Evolutionary conservation across 2,888 invertebrate genomes (phyloP), one percentile per base, ranked within the genome.

Genomic region (Phyto melanocephala): DNA sequence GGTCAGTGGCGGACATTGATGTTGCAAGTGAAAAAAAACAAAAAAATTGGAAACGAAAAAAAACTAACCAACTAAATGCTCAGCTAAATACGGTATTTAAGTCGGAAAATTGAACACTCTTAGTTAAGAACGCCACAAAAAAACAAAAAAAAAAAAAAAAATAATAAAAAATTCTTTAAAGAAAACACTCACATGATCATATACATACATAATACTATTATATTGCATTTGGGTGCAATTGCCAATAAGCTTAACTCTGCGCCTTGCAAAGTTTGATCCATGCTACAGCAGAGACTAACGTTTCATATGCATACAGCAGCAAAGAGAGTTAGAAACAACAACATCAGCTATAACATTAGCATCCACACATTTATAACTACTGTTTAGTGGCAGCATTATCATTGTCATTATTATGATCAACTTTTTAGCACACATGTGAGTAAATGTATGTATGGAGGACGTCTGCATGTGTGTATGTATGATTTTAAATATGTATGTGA

Each of bases 61-160:
- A 63, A 50, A 62, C 22, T 47, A 80, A 60, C 50, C 79, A 76
- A 71, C 83, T 83, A 83, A 83, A 83, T 83, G 83, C 83, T 83
- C 83, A 80, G 80, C 83, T 83, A 83, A 83, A 83, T 83, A 80
- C 77, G 80, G 83, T 83, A 80, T 83, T 83, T 83, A 83, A 83
- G 76, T 83, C 70, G 83, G 83, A 82, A 82, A 82, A 82, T 82
- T 82, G 82, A 79, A 79, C 82, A 82, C 82, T 79, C 75, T 82
- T 79, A 71, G 70, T 62, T 63, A 11, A 50, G 28, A 60, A 58
- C 52, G 2, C 35, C 40, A 33, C 40, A 47, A 4, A 0, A 17
- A 37, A 20, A 45, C 11, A 13, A 13, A 42, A 0, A 15, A 63
- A 33, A 47, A 28, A 70, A 33, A 47, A n/a, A n/a, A n/a, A n/a